These are phyloP conservation scores for Motacilla alba DNA, from an alignment of 2,113 vertebrate genomes.

Conservation along the genomic window DNA sequence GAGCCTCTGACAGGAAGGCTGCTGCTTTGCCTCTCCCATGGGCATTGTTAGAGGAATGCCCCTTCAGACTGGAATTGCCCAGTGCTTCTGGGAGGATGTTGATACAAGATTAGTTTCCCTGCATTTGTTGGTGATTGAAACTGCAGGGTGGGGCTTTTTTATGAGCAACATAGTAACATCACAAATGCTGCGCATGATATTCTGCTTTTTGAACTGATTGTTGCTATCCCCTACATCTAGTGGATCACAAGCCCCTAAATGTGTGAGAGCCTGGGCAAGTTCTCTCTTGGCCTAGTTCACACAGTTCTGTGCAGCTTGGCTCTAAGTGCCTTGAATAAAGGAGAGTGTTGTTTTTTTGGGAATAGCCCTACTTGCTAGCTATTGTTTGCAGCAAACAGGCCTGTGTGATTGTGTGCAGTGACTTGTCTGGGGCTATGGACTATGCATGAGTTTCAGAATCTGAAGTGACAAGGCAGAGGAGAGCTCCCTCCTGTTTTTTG, in stretches of 20 bases:
- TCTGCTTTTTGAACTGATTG: background rate
- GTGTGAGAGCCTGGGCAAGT: background rate
- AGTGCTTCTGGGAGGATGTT: background rate
- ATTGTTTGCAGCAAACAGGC: background rate
- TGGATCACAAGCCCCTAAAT: background rate
- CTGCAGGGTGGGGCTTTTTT: background rate
- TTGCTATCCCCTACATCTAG: background rate
- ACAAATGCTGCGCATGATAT: background rate
- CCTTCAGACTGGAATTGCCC: slow-evolving; percentile 18
- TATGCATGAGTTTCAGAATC: background rate
- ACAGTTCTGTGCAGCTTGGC: background rate
- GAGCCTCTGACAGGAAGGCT: background rate
- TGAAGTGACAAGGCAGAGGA: background rate
- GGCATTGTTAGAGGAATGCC: slow-evolving; percentile 28
- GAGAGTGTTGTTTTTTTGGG: background rate
- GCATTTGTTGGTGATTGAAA: background rate
- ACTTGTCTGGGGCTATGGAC: background rate
- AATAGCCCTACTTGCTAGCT: background rate
- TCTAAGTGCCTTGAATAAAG: background rate
- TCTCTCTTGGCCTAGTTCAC: background rate
- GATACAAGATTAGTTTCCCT: background rate
- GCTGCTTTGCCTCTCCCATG: background rate
- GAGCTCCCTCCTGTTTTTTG: background rate
- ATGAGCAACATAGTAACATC: background rate
- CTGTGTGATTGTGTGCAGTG: background rate